A percentile compares a stretch with the other conserved stretches of the same genome.
These are phyloP conservation scores for Patella depressa DNA, from an alignment of 2,888 invertebrate species.

Conservation along the genomic window DNA sequence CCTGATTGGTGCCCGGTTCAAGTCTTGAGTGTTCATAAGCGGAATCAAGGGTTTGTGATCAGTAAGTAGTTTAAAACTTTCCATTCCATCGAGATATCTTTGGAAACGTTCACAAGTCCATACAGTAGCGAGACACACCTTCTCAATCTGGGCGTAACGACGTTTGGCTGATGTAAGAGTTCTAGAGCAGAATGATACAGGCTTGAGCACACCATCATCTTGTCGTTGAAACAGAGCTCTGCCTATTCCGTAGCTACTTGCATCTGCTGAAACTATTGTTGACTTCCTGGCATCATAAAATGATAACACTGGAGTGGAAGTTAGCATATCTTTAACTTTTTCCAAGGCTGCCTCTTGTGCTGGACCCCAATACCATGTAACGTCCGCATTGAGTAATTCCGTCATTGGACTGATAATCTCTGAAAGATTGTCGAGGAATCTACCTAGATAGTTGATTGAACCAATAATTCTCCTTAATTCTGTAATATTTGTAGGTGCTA, in stretches of 20 bases:
- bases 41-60: conserved; percentile 46
- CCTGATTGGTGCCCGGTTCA: conserved; percentile 34
- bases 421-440: conserved; percentile 31
- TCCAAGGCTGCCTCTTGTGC: conserved; percentile 25
- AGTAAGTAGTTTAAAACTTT: conserved; percentile 36
- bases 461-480: conserved; percentile 28
- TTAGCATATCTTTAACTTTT: conserved; percentile 21
- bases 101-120: conserved; percentile 42
- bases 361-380: conserved; percentile 22
- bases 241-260: neutral
- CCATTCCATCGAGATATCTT: conserved; percentile 34
- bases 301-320: conserved; percentile 32
- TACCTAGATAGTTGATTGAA: conserved; percentile 26
- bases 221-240: neutral
- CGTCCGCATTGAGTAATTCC: conserved; percentile 20
- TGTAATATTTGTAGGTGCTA: conserved; percentile 15
- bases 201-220: conserved; percentile 23
- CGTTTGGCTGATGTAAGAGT: conserved; percentile 34
- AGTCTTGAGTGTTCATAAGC: conserved; percentile 37
- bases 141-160: conserved; percentile 45
- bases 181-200: conserved; percentile 44
- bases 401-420: conserved; percentile 29
- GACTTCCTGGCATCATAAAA: conserved; percentile 32
- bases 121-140: conserved; percentile 38
- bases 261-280: neutral